These are phyloP conservation scores for Xylophagus ater DNA, from an alignment of 2,888 invertebrate species.

Conservation along the genomic window DNA sequence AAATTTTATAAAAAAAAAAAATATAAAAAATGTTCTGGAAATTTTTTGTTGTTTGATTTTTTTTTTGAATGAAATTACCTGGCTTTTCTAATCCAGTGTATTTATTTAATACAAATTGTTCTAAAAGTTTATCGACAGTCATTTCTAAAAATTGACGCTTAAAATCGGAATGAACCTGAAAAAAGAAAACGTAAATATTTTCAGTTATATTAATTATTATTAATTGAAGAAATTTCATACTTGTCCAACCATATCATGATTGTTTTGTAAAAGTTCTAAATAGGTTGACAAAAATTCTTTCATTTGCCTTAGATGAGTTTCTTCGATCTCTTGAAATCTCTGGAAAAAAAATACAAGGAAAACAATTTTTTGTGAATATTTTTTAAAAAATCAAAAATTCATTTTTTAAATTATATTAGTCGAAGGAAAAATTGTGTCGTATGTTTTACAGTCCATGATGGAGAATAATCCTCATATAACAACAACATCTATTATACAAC, in stretches of 20 bases:
- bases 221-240: conserved; percentile 29
- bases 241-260: conserved; percentile 83
- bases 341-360: conserved; percentile 31
- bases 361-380: no score
- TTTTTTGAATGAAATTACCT: no score
- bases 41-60: no score
- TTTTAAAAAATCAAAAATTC: no score
- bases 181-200: conserved; percentile 16
- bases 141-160: conserved; percentile 82
- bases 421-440: no score
- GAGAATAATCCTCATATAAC: no score
- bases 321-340: conserved; percentile 92
- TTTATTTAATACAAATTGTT: conserved; percentile 85
- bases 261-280: conserved; percentile 74
- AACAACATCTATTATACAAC: no score
- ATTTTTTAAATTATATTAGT: no score
- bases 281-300: conserved; percentile 87
- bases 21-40: no score
- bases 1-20: no score
- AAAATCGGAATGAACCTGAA: conserved; percentile 80
- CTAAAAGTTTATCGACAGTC: conserved; percentile 84
- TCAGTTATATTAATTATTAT: neutral
- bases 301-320: conserved; percentile 86
- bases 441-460: no score
- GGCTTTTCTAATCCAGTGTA: conserved; percentile 90